phyloP scores from a whole-genome alignment of 2,888 invertebrate species.

The Nysson spinosus region DNA sequence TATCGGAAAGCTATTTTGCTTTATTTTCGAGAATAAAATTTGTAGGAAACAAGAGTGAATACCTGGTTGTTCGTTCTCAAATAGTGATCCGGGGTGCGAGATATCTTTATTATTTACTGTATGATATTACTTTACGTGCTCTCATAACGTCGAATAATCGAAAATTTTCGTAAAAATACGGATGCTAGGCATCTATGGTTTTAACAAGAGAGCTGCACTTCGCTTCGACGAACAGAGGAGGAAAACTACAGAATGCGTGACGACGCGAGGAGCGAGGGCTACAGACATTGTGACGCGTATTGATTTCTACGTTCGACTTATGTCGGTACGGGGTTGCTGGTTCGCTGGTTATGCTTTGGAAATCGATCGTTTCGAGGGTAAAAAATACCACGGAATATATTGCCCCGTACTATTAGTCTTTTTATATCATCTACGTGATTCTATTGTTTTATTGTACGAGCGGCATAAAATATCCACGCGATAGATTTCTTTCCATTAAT shows the following conservation, averaged over 20 bases:
- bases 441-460: too few relatives aligned
- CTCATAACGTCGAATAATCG: background rate
- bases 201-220: background rate
- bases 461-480: too few relatives aligned
- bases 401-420: too few relatives aligned
- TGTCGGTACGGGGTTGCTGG: background rate
- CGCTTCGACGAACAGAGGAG: background rate
- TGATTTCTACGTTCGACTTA: conserved; percentile 46
- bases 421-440: too few relatives aligned
- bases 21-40: too few relatives aligned
- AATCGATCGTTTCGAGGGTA: too few relatives aligned
- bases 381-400: too few relatives aligned
- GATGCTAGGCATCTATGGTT: conserved; percentile 1
- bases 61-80: too few relatives aligned
- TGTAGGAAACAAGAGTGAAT: too few relatives aligned
- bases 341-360: too few relatives aligned
- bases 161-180: background rate
- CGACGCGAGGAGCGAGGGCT: conserved; percentile 24
- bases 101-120: background rate
- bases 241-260: conserved; percentile 25
- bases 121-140: background rate
- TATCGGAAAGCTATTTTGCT: too few relatives aligned
- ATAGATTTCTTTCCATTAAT: too few relatives aligned
- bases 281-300: conserved; percentile 42
- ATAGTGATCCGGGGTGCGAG: background rate